Evolutionary conservation across 1,140 invertebrate species (phyloP).

Genomic region (Trichomalopsis sarcophagae): DNA sequence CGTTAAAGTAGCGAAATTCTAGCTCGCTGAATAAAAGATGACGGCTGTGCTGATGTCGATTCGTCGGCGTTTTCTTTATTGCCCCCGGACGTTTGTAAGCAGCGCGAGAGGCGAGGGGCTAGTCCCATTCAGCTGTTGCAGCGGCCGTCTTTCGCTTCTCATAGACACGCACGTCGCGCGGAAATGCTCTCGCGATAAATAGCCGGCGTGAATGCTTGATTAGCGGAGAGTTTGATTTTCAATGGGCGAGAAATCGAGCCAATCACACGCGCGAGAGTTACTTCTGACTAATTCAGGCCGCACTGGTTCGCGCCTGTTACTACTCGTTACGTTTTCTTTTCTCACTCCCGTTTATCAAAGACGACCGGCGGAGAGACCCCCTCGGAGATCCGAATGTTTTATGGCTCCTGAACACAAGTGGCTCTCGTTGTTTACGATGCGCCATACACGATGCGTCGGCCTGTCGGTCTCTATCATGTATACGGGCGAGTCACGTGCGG

Average conservation of each 20-base stretch:
- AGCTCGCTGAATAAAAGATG: slow-evolving; percentile 24
- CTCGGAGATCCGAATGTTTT: not conserved
- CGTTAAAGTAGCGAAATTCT: not conserved
- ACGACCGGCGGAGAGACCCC: not conserved
- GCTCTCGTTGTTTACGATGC: slow-evolving; percentile 8
- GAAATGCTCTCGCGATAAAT: not conserved
- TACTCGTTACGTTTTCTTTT: not conserved
- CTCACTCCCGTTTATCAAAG: not conserved
- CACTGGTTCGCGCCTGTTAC: too few relatives aligned
- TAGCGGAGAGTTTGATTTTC: not conserved
- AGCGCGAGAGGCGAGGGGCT: too few relatives aligned
- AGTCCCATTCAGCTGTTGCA: not conserved
- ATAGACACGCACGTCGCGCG: not conserved
- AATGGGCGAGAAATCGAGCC: not conserved
- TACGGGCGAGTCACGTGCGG: not conserved
- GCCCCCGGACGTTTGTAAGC: too few relatives aligned
- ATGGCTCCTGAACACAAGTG: not conserved
- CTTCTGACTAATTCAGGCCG: too few relatives aligned
- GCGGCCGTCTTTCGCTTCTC: not conserved
- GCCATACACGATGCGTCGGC: not conserved
- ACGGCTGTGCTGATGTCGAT: not conserved
- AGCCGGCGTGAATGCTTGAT: not conserved
- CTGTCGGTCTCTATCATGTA: too few relatives aligned
- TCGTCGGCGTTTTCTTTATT: not conserved
- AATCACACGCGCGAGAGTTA: not conserved